These are phyloP conservation scores for Lates calcarifer DNA, from an alignment of 2,113 vertebrate genomes.

Conservation along the genomic window DNA sequence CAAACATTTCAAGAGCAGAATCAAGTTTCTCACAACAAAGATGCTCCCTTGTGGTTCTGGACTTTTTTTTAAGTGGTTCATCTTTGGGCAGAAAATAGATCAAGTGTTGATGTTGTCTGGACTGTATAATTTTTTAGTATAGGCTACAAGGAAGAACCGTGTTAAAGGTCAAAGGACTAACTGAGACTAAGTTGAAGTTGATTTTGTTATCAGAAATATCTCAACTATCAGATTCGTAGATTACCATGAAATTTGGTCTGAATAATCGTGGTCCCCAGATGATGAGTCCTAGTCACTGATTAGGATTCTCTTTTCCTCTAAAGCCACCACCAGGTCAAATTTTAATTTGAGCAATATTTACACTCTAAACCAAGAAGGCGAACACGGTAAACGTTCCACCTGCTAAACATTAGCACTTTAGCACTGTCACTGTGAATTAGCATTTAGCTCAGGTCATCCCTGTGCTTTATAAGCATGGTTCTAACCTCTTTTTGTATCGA, in stretches of 20 bases:
- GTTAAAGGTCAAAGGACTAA: constrained; percentile 8
- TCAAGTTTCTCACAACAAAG: background rate
- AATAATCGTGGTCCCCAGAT: no score
- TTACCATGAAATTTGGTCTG: no score
- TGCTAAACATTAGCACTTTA: background rate
- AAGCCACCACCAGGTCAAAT: no score
- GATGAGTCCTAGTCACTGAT: no score
- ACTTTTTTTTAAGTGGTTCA: background rate
- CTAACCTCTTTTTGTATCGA: background rate
- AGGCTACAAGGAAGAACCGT: background rate
- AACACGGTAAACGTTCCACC: no score
- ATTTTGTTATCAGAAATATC: no score
- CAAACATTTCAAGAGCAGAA: constrained; percentile 45
- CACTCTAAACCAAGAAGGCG: no score
- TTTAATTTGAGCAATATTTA: no score
- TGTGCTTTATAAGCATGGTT: no score
- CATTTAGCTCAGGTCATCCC: no score
- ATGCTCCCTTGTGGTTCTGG: background rate
- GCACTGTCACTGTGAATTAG: background rate
- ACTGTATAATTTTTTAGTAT: background rate
- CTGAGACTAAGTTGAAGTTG: background rate
- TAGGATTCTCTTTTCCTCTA: no score
- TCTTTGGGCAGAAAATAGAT: constrained; percentile 3
- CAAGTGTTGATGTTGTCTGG: background rate
- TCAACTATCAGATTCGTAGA: no score